Conservation (phyloP, 2,888 invertebrate species). For the Gymnoscelis rufifasciata region DNA sequence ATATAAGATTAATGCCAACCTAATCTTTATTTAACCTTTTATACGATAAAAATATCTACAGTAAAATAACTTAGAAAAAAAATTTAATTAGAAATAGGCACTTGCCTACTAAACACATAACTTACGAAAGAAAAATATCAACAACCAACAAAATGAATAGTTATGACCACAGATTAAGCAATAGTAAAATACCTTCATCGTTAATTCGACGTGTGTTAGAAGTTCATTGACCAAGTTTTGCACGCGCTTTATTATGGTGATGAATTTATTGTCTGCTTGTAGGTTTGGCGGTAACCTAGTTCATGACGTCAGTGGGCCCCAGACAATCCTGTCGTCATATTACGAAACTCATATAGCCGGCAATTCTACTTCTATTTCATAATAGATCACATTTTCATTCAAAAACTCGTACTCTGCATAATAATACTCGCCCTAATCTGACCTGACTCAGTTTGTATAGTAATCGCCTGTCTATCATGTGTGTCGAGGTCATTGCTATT, state of each 20-base stretch:
- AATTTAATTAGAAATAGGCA: no score
- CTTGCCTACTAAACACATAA: no score
- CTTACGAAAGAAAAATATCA: no score
- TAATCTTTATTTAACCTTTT: no score
- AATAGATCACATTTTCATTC: conserved; percentile 45
- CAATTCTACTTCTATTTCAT: conserved; percentile 67
- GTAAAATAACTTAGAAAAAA: no score
- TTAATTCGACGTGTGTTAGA: not conserved
- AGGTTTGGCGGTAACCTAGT: conserved; percentile 76
- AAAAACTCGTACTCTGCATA: conserved; percentile 60
- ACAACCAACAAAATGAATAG: no score
- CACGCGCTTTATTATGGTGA: conserved; percentile 51
- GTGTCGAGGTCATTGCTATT: conserved; percentile 74
- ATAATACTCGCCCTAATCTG: conserved; percentile 71
- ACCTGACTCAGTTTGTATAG: conserved; percentile 62
- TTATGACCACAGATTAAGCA: not conserved
- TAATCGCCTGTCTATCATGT: conserved; percentile 61
- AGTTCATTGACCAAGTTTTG: conserved; percentile 71
- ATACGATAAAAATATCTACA: no score
- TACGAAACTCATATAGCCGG: conserved; percentile 61
- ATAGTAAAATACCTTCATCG: conserved; percentile 2
- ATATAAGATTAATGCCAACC: no score
- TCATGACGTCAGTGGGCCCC: conserved; percentile 71
- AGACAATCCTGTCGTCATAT: conserved; percentile 38
- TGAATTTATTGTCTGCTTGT: conserved; percentile 74